Base-by-base conservation (phyloP, 2,113 vertebrate species). In the Emydura subglobosa region DNA sequence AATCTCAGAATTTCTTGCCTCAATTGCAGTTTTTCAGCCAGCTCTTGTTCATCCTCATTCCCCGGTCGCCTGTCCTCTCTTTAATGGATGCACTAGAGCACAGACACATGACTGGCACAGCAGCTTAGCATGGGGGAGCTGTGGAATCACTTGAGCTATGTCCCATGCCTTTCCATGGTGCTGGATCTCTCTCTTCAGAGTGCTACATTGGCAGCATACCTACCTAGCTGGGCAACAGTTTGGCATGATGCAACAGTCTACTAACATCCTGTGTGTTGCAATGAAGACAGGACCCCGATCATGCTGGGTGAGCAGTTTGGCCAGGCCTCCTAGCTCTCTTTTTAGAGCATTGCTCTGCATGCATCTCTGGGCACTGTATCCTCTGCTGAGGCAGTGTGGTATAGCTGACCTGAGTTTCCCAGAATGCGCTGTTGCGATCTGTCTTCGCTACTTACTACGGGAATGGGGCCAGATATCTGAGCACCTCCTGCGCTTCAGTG, bases 1-100 rank as follows among this genome's bases (percentile, higher is more conserved):
- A 94, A 94, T 39, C 81, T 93, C 94, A 90, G 90, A 89, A 91
- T 93, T 97, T 94, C 91, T 94, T 57, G 91, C 89, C 42, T 86
- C 92, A 94, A 91, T 84, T 91, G 53, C 93, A 94, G 89, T 24
- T 86, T 27, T 59, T 47, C 27, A 0, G 3, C 44, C 50, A 42
- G 39, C 39, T 24, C 25, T 54, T 79, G 5, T 83, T n/a, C 61
- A 47, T n/a, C 39, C 39, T 81, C 25, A 3, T 82, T 78, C 53
- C 4, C 8, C 90, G 76, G 39, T 61, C 51, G 95, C 76, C 51
- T 59, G 79, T 82, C 50, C 65, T 29, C 24, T 82, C 81, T 1
- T 0, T 19, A 86, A 24, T 54, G 65, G 31, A 16, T n/a, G 82
- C 85, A 14, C 22, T 21, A 9, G 47, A 94, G 88, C 61, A 65